These are phyloP conservation scores for Tetramorium parvispinum DNA, from an alignment of 1,140 invertebrate genomes.

Conservation along the genomic window DNA sequence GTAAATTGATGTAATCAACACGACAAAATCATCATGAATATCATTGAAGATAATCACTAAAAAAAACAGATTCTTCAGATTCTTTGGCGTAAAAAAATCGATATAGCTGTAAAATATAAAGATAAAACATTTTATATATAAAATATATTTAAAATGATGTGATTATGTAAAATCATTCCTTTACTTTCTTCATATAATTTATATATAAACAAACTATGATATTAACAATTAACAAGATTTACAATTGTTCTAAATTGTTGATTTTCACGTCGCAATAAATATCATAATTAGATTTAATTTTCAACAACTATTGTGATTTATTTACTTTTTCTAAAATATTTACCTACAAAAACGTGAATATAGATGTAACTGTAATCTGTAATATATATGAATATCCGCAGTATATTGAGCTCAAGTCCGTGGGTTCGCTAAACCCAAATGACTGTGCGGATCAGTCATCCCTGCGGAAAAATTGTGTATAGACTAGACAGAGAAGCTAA, in stretches of 20 bases:
- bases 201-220: neutral
- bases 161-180: neutral
- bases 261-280: neutral
- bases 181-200: neutral
- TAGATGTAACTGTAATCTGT: too few species aligned
- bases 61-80: neutral
- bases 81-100: neutral
- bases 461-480: too few species aligned
- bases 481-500: neutral
- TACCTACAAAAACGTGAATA: too few species aligned
- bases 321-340: neutral
- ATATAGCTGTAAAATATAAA: neutral
- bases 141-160: neutral
- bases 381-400: too few species aligned
- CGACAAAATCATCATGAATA: neutral
- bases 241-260: neutral
- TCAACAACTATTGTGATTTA: neutral
- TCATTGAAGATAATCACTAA: constrained; percentile 1
- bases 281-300: neutral
- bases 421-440: too few species aligned
- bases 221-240: neutral
- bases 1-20: constrained; percentile 28
- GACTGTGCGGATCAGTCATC: too few species aligned
- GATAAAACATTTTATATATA: neutral
- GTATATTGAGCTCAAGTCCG: too few species aligned